Evolutionary conservation across 2,888 invertebrate species (phyloP), one percentile per base, ranked within the genome.

Genomic region (Autographa pulchrina): DNA sequence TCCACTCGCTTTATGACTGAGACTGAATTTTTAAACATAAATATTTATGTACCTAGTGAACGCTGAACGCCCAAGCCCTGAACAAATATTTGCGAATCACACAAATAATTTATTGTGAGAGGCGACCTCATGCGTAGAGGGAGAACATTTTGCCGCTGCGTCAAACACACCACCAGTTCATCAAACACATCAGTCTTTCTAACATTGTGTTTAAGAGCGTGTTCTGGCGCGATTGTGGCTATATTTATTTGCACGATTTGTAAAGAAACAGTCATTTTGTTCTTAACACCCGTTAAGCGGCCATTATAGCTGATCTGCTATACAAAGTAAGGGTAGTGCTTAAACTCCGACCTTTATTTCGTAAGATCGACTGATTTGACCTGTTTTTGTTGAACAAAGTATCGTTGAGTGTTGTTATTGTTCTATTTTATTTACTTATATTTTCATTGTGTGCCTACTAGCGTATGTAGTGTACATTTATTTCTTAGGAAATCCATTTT

Each of bases 261-360:
- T 62, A 65, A 70, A 78, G 78, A 74, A 70, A 78, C 62, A 67
- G 56, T 62, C 70, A 77, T 78, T 71, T 58, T 58, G 62, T 63
- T 54, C 60, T 68, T 75, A 75, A 78, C 78, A 68, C 71, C 54
- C 25, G 3, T 58, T 38, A 25, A 71, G 38, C 35, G 67, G 18
- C 70, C 20, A 62, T 76, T 74, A 38, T 43, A 32, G 43, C 38
- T 16, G 20, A 11, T 59, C 41, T 31, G 25, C 16, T 20, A 31
- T 25, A 52, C 54, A 54, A 54, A 54, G 54, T 18, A 54, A 54
- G 48, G n/a, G 48, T n/a, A 14, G 20, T 54, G 54, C 18, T 9
- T 20, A 18, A 20, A 54, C 31, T 7, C 58, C 31, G 25, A 11
- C 25, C 58, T 31, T 58, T 58, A 31, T 54, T 20, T 54, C 20